Evolutionary conservation across 2,113 vertebrate genomes (phyloP), one percentile per base, ranked within the genome.

Genomic region (Odontophorus gujanensis): DNA sequence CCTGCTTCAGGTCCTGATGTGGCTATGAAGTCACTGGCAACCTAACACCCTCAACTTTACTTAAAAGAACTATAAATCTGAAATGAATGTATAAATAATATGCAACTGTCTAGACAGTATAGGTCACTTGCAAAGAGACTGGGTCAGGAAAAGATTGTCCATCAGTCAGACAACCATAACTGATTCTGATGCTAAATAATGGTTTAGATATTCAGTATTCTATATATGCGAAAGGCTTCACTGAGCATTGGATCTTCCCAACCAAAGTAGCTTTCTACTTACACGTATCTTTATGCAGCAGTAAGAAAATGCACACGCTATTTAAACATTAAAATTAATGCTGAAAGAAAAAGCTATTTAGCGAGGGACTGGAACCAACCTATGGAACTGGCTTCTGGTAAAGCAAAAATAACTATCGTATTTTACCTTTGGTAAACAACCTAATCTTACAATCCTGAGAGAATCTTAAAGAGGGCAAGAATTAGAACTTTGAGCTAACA

Each of bases 111-210:
- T 99, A 98, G 98, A 99, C 99, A 98, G 98, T 98, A 98, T 98
- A 99, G 99, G 99, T 99, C 99, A 98, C 98, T 98, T 98, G 98
- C 98, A 98, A 98, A 98, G 98, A 98, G 98, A 98, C 98, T 95
- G 95, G 99, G 99, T 99, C 98, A 99, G 98, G 98, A 97, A 98
- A 98, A 99, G 99, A 99, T 99, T 99, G 99, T 99, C 99, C 99
- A 99, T 99, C 99, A 99, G 99, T 98, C 99, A 99, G 99, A 99
- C 99, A 99, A 99, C 98, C 99, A 99, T 99, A 99, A 99, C 99
- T 99, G 99, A 99, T 99, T 99, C 99, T 98, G 99, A 99, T 99
- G 98, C 98, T 99, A 99, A 99, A 99, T 99, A 99, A 98, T 97
- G 98, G 98, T 98, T 98, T 98, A 98, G 98, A 98, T 98, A 99